Percentiles rank a stretch among this genome's conserved stretches.
Conservation (phyloP, 2,797 vertebrate species). For the Trichosurus vulpecula region DNA sequence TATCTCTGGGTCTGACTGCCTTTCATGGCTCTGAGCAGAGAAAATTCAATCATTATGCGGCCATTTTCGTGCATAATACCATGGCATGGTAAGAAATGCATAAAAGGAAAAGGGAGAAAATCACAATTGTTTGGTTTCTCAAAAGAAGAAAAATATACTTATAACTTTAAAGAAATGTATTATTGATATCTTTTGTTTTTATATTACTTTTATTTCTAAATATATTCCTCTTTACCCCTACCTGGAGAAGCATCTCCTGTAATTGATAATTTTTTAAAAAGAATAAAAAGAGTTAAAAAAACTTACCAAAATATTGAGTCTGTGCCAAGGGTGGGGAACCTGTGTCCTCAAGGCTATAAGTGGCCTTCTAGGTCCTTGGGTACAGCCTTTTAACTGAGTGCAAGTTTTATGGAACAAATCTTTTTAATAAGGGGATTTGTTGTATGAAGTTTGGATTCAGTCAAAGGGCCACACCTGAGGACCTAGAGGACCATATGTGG, state of each 20-base stretch:
- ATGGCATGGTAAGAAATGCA: conserved; percentile 8
- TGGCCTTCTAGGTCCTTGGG: too few species aligned
- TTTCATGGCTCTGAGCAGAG: background rate
- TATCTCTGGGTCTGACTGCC: background rate
- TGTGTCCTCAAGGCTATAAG: too few species aligned
- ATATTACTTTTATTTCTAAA: background rate
- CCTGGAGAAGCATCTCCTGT: background rate
- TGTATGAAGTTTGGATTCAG: too few species aligned
- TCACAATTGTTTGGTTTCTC: conserved; percentile 17
- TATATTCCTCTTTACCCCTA: background rate
- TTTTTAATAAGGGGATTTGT: too few species aligned
- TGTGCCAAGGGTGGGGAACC: too few species aligned
- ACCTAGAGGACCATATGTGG: too few species aligned
- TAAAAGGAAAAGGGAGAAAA: conserved; percentile 25
- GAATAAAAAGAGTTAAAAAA: background rate
- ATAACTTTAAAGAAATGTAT: background rate
- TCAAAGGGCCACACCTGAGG: too few species aligned
- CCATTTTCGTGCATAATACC: conserved; percentile 47
- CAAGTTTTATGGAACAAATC: too few species aligned
- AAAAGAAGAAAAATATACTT: conserved; percentile 35
- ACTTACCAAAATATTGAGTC: background rate
- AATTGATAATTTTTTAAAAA: background rate
- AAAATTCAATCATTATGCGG: conserved; percentile 26
- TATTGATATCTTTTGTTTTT: background rate
- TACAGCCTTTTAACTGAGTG: too few species aligned